Percentiles rank a stretch among this genome's conserved stretches.
These are phyloP conservation scores for Denticeps clupeoides DNA, from an alignment of 2,797 vertebrate species.

Conservation along the genomic window DNA sequence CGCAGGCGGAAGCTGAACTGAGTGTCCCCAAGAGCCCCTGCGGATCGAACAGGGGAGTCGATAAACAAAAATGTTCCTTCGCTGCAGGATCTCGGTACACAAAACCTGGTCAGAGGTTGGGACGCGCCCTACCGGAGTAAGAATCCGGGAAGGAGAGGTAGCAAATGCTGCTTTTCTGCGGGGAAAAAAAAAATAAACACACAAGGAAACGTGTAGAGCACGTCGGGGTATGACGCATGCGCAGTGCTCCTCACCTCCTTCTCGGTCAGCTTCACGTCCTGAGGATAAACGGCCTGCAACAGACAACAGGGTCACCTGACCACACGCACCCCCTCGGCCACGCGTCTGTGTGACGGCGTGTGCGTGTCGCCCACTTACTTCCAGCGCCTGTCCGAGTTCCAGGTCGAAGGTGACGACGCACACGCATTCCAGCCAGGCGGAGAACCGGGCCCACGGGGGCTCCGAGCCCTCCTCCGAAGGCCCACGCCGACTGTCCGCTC, in stretches of 20 bases:
- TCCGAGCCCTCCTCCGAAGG: conserved; percentile 8
- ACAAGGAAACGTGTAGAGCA: not conserved
- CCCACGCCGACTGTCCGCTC: too few relatives aligned
- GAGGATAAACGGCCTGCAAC: conserved; percentile 76
- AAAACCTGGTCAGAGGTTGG: too few relatives aligned
- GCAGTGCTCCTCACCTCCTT: conserved; percentile 69
- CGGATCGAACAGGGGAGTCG: too few relatives aligned
- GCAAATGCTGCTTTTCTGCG: conserved; percentile 88
- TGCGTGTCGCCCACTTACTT: conserved; percentile 52
- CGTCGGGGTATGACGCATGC: too few relatives aligned
- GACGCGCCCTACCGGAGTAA: conserved; percentile 71
- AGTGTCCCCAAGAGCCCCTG: conserved; percentile 88
- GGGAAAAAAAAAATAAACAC: conserved; percentile 2
- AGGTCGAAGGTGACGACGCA: conserved; percentile 92
- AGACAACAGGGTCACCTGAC: too few relatives aligned
- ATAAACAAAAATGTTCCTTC: too few relatives aligned
- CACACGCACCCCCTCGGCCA: too few relatives aligned
- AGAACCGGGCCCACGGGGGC: conserved; percentile 71
- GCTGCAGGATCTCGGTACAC: too few relatives aligned
- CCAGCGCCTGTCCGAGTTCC: conserved; percentile 88
- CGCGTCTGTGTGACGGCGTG: too few relatives aligned
- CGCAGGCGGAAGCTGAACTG: conserved; percentile 90
- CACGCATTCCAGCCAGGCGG: conserved; percentile 80
- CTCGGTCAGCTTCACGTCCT: conserved; percentile 75
- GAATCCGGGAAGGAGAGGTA: conserved; percentile 92